phyloP scores from a whole-genome alignment of 2,113 vertebrate genomes.

The Emydocephalus ijimae region DNA sequence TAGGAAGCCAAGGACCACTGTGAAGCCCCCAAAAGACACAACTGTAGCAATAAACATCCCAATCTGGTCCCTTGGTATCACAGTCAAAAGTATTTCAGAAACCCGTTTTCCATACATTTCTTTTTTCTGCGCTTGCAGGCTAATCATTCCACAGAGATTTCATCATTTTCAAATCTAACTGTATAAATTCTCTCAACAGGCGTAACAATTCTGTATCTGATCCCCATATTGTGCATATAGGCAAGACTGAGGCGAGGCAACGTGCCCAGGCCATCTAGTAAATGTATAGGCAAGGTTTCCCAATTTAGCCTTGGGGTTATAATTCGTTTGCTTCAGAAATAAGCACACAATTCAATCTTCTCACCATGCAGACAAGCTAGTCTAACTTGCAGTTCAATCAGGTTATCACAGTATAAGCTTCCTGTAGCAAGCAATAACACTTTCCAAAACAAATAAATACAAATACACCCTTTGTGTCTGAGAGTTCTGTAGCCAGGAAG shows the following conservation, averaged over 20 bases:
- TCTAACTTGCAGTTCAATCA: neutral
- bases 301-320: neutral
- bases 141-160: neutral
- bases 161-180: neutral
- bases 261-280: neutral
- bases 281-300: neutral
- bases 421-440: neutral
- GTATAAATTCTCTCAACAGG: neutral
- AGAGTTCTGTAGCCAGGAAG: neutral
- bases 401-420: neutral
- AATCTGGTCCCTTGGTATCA: neutral
- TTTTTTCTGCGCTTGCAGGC: neutral
- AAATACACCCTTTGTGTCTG: neutral
- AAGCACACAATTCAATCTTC: neutral
- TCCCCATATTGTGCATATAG: no score
- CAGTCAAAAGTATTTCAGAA: neutral
- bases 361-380: neutral
- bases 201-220: neutral
- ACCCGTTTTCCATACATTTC: neutral
- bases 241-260: neutral
- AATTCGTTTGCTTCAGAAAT: neutral
- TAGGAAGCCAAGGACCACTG: neutral
- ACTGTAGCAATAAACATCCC: neutral
- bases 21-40: neutral
- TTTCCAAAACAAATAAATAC: neutral